Evolutionary conservation across 2,113 vertebrate genomes (phyloP).

Genomic region (Chitala chitala): DNA sequence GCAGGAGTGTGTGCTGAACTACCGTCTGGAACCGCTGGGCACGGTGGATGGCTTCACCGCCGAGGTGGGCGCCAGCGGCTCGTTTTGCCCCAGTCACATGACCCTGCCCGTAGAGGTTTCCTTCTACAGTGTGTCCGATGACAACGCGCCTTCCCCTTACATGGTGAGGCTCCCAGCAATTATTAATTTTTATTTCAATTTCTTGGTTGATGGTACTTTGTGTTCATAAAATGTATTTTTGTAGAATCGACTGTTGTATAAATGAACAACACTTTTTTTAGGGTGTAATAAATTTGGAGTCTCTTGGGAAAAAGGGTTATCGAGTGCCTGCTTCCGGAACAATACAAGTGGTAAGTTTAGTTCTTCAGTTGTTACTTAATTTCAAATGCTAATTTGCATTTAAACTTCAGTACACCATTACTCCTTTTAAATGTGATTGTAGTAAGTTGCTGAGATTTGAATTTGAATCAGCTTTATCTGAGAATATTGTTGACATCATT

Average conservation of each 20-base stretch:
- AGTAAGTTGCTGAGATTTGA: neutral
- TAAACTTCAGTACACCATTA: neutral
- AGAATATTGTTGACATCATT: too few relatives aligned
- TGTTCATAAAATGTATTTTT: neutral
- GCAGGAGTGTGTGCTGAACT: slow-evolving; percentile 94
- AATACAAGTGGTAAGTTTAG: slow-evolving; percentile 90
- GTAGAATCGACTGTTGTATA: neutral
- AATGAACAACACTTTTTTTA: slow-evolving; percentile 41
- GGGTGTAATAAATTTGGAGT: slow-evolving; percentile 97
- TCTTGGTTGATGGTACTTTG: neutral
- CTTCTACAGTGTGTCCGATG: slow-evolving; percentile 97
- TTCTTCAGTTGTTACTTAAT: neutral
- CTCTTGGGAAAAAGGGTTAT: slow-evolving; percentile 97
- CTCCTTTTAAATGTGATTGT: neutral
- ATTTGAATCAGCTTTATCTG: too few relatives aligned
- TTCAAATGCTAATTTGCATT: neutral
- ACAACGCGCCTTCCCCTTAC: slow-evolving; percentile 96
- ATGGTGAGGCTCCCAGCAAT: slow-evolving; percentile 68
- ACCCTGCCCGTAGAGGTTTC: slow-evolving; percentile 93
- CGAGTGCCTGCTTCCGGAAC: slow-evolving; percentile 99
- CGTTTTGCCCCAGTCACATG: slow-evolving; percentile 95
- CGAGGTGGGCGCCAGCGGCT: slow-evolving; percentile 91
- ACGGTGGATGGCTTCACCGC: slow-evolving; percentile 87
- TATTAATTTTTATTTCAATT: neutral
- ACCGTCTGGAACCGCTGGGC: slow-evolving; percentile 87